Evolutionary conservation across 2,888 invertebrate species (phyloP).

Genomic region (Junonia oenone): DNA sequence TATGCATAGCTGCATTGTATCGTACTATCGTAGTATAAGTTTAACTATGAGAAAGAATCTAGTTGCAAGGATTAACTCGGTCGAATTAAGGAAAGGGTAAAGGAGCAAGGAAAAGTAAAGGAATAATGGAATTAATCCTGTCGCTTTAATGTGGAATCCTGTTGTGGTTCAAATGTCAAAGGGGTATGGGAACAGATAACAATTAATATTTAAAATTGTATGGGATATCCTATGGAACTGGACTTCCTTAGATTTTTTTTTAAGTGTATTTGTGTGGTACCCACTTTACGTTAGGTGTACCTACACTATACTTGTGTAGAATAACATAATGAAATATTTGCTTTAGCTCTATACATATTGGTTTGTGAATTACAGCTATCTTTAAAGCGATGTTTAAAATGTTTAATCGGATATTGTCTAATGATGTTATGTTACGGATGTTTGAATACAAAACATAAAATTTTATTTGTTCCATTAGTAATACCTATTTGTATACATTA

Average conservation of each 20-base stretch:
- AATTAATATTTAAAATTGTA: conserved; percentile 5
- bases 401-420: too few species aligned
- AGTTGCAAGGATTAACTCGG: conserved; percentile 46
- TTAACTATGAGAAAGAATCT: conserved; percentile 53
- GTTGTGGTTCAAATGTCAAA: conserved; percentile 18
- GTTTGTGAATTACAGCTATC: too few species aligned
- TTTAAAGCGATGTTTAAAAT: too few species aligned
- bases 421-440: too few species aligned
- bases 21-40: conserved; percentile 14
- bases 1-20: conserved; percentile 16
- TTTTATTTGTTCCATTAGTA: too few species aligned
- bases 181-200: conserved; percentile 23
- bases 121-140: conserved; percentile 39
- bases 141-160: conserved; percentile 31
- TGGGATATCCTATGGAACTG: background rate
- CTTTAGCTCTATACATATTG: too few species aligned
- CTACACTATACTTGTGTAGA: too few species aligned
- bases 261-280: background rate
- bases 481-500: too few species aligned
- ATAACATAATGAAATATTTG: background rate
- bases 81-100: conserved; percentile 37
- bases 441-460: too few species aligned
- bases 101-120: conserved; percentile 35
- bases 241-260: background rate
- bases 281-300: background rate